These are phyloP conservation scores for Caenorhabditis remanei DNA, from an alignment of 1,140 invertebrate genomes.

Conservation along the genomic window DNA sequence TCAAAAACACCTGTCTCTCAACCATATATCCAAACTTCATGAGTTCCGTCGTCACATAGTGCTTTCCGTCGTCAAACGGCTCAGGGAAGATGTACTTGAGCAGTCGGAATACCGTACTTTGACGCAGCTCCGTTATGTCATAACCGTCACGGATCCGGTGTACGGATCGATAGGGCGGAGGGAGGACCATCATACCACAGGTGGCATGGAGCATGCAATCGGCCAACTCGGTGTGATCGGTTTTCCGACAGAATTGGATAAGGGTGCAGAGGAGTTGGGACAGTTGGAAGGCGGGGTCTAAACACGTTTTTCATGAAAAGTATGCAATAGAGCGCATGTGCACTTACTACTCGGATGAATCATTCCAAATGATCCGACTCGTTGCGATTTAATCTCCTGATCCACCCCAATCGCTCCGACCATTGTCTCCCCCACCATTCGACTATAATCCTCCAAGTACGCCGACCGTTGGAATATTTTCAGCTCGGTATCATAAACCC, in stretches of 20 bases:
- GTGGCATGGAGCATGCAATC: neutral
- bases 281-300: neutral
- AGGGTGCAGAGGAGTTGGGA: neutral
- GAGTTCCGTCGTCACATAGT: neutral
- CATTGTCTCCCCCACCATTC: neutral
- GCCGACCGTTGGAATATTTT: neutral
- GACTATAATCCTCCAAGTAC: neutral
- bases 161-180: neutral
- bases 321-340: no score
- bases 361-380: neutral
- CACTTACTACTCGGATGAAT: neutral
- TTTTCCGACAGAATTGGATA: neutral
- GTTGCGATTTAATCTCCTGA: neutral
- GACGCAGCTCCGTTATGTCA: neutral
- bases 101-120: neutral
- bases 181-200: constrained; percentile 24
- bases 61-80: neutral
- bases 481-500: neutral
- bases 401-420: neutral
- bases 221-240: neutral
- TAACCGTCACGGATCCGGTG: neutral
- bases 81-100: neutral
- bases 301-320: no score
- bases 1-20: neutral
- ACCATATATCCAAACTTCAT: neutral